Conservation (phyloP, 2,797 vertebrate genomes). For the Gobionotothen gibberifrons region DNA sequence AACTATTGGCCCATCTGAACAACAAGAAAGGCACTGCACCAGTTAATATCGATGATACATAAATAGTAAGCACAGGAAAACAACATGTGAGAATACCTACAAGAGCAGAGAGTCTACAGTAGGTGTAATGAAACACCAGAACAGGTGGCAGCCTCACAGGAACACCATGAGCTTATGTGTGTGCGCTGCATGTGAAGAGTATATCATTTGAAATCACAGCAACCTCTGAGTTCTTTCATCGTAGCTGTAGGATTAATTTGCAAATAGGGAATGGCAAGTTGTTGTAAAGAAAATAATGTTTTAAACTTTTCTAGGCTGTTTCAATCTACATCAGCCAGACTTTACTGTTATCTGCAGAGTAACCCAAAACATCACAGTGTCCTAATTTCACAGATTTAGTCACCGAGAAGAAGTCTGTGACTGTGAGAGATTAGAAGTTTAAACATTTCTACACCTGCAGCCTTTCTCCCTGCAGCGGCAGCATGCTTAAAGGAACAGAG, state of each 20-base stretch:
- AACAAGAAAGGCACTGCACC: too few relatives aligned
- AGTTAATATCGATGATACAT: constrained; percentile 47
- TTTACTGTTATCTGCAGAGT: constrained; percentile 46
- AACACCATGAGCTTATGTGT: constrained; percentile 9
- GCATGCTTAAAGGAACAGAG: constrained; percentile 42
- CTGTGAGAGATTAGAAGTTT: constrained; percentile 67
- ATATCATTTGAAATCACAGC: constrained; percentile 35
- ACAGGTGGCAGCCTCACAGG: constrained; percentile 22
- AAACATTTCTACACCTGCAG: constrained; percentile 61
- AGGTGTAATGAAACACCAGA: constrained; percentile 18
- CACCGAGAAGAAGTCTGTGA: constrained; percentile 58
- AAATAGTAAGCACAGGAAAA: constrained; percentile 3
- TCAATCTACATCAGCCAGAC: constrained; percentile 59
- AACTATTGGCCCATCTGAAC: too few relatives aligned
- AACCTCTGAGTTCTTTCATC: constrained; percentile 33
- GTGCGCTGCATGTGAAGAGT: constrained; percentile 18
- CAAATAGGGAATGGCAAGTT: constrained; percentile 37
- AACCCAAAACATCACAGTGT: constrained; percentile 62
- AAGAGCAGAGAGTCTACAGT: not conserved
- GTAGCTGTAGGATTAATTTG: constrained; percentile 22
- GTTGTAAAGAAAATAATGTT: constrained; percentile 42
- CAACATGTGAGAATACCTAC: constrained; percentile 10
- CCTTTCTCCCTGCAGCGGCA: constrained; percentile 34
- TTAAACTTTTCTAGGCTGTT: constrained; percentile 36
- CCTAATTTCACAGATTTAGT: constrained; percentile 72